Base-by-base conservation (phyloP, 2,797 vertebrate genomes). In the Sebastiscus tertius region DNA sequence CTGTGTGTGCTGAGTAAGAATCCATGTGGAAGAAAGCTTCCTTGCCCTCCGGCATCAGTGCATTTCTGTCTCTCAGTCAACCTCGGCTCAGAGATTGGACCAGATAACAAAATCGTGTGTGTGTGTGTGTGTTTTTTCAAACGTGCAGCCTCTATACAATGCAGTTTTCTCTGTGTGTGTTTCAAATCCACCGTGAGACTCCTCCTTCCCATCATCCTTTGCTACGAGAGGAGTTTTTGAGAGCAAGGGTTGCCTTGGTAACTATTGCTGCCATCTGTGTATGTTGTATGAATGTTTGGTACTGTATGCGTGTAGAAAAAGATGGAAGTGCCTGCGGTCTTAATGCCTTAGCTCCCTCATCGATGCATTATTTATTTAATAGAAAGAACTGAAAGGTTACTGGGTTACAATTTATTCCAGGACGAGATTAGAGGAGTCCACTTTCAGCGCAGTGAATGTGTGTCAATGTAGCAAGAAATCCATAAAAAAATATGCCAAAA, bases 241-340 rank as follows among this genome's bases (percentile, higher is more conserved):
- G 79, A 87, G 80, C 75, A 87, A 64, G 74, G 64, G 93, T 95
- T 95, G 92, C 93, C 92, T 87, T 94, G 93, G 95, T 89, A 93
- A 94, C 94, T 73, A 79, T 90, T 88, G 73, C 87, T 85, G 79
- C 90, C 88, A 92, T 94, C 88, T 93, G 91, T 89, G 85, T 91
- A 75, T 67, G 76, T 90, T 84, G 77, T 83, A 75, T 74, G 79
- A 87, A 74, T 86, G 81, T 77, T 75, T 62, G 64, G 66, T 79
- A 58, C 72, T 84, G 73, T 87, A 81, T 82, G 77, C 55, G 58
- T 26, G 74, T 72, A 67, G 81, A 79, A 72, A 87, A 87, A 84
- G 61, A 90, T 81, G 73, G 84, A 70, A 62, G 65, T 29, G 56
- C 72, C 42, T 75, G 58, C 34, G 8, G 66, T 86, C 83, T 67